Evolutionary conservation across 1,140 invertebrate species (phyloP), one percentile per base, ranked within the genome.

Genomic region (Drosophila sulfurigaster): DNA sequence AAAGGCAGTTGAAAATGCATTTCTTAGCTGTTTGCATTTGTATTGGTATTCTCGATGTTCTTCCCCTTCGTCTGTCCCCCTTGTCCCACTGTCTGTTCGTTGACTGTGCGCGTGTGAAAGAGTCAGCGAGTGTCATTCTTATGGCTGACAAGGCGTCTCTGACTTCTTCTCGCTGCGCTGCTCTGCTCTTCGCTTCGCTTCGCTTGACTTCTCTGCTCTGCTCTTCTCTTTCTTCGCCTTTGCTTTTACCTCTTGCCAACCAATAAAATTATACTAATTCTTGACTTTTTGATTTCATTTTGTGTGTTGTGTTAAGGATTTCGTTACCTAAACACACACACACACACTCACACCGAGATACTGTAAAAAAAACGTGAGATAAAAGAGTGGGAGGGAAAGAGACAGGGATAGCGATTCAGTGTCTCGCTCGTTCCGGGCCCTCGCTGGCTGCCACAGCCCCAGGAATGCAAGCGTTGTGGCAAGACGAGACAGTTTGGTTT

Each of bases 241-340:
- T 38, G 35, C 35, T 72, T 75, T 78, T 75, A 76, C 71, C 71
- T 89, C 71, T 85, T 83, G 81, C 78, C 85, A 88, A 89, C 85
- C 85, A 89, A 89, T 89, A 89, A 89, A 89, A 89, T 89, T 90
- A 89, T 89, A 89, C 85, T 89, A 89, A 89, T 89, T 89, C 85
- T 69, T 81, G 86, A 89, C 85, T 89, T 90, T 89, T 81, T 90
- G 85, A 89, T 89, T 89, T 81, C 80, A 82, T 88, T 88, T 83
- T 87, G 68, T 86, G 72, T 80, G 67, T 75, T 74, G 30, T 56
- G 52, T 56, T 83, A 83, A 88, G 85, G 85, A 88, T 89, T 87
- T 89, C 69, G 83, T 82, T 88, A 73, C 85, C 83, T 83, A 88
- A 88, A 65, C 82, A 80, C 73, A 75, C 82, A 71, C 78, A 75